Conservation (phyloP, 2,888 invertebrate species). For the Meloe dianella region DNA sequence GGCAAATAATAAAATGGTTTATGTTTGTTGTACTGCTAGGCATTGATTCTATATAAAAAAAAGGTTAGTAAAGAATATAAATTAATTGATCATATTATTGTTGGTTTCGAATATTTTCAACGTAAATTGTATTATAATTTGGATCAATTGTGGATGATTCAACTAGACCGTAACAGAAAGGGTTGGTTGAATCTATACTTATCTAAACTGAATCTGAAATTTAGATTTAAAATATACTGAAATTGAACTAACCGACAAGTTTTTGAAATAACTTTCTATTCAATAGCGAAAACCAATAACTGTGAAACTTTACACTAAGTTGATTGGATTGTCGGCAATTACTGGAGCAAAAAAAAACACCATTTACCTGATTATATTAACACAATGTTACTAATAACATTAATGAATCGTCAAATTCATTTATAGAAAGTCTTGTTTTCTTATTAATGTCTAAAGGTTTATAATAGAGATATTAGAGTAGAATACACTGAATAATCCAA, state of each 20-base stretch:
- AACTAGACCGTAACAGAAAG: not conserved
- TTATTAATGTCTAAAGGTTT: not conserved
- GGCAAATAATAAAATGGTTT: slow-evolving; percentile 32
- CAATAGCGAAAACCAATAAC: not conserved
- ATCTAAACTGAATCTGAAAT: not conserved
- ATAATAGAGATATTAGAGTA: not conserved
- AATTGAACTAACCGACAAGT: not conserved
- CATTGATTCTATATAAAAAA: no score
- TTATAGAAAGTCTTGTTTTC: not conserved
- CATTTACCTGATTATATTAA: not conserved
- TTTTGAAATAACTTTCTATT: not conserved
- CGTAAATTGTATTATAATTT: slow-evolving; percentile 21
- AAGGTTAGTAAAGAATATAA: no score
- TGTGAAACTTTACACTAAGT: not conserved
- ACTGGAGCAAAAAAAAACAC: not conserved
- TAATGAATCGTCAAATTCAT: not conserved
- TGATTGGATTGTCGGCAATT: slow-evolving; percentile 5
- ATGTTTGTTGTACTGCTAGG: slow-evolving; percentile 21
- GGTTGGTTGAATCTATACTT: no score
- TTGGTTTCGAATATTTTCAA: not conserved
- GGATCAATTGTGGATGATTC: not conserved
- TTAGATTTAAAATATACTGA: not conserved
- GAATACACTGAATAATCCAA: not conserved
- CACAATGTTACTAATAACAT: not conserved
- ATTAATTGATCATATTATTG: no score